Evolutionary conservation across 2,888 invertebrate genomes (phyloP), one percentile per base, ranked within the genome.

Genomic region (Clostera curtula): DNA sequence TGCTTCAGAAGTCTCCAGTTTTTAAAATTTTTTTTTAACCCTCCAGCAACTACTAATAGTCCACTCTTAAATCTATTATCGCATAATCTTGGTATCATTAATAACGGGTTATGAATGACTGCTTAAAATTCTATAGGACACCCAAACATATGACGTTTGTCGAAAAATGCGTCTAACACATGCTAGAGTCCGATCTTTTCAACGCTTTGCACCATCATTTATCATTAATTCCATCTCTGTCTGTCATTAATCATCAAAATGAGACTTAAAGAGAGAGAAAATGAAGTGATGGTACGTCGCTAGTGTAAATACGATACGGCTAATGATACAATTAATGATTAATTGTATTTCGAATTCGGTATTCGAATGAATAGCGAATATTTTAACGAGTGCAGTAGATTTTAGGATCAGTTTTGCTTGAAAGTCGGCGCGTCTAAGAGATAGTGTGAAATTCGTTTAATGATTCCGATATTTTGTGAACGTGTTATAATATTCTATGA

Each of bases 231-330:
- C 60, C 60, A 53, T 50, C 49, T 57, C 49, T 41, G 39, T 46
- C 45, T 36, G 60, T 64, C 74, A 79, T 82, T 66, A 67, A 82
- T 82, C 82, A 80, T 68, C 60, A 40, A 68, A 83, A 83, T 79
- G 77, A 79, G 80, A 77, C 75, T 80, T 82, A 79, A 80, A 82
- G 74, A 71, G 76, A 80, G 72, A 77, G 75, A 82, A 82, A 77
- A 83, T 80, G 80, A 80, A 77, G 66, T 73, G 72, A 68, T 44
- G 62, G 59, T 52, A 58, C 63, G 58, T 67, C 44, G 35, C 44
- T 30, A 49, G 36, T 75, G 76, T 77, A 77, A 79, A 80, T 73
- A 74, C 57, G 65, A 65, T 59, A 55, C 57, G 40, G 57, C 63
- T 73, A 76, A 77, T 77, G 75, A 73, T 73, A 75, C 74, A 79